Conservation (phyloP, 2,888 invertebrate species). For the Drosophila macrospina region DNA sequence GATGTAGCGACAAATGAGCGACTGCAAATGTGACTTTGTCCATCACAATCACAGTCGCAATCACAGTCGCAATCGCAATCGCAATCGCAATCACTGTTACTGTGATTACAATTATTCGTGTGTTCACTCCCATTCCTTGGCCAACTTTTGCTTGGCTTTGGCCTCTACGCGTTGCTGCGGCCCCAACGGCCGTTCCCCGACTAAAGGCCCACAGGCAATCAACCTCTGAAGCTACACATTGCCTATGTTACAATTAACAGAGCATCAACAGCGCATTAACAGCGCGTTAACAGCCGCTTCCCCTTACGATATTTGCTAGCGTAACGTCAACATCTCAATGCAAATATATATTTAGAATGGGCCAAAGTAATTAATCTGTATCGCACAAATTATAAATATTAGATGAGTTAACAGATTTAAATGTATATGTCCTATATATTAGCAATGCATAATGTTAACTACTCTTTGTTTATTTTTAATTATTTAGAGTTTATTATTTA, state of each 20-base stretch:
- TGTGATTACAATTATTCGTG: constrained; percentile 21
- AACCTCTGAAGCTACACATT: constrained; percentile 4
- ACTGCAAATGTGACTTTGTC: constrained; percentile 56
- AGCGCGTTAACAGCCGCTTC: constrained; percentile 41
- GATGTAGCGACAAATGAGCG: constrained; percentile 73
- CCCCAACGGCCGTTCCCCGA: constrained; percentile 60
- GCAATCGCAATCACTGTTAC: constrained; percentile 17
- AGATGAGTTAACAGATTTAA: no score
- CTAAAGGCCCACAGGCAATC: constrained; percentile 44
- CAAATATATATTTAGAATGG: no score
- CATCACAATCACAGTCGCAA: constrained; percentile 14
- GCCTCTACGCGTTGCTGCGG: constrained; percentile 51
- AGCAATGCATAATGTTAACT: no score
- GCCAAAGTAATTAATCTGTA: no score
- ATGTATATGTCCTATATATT: no score
- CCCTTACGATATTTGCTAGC: constrained; percentile 73
- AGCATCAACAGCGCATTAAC: constrained; percentile 35
- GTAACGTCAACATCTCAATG: constrained; percentile 4
- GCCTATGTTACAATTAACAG: constrained; percentile 35
- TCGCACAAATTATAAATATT: no score
- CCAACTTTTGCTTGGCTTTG: constrained; percentile 17
- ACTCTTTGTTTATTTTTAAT: no score
- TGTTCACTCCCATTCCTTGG: constrained; percentile 21
- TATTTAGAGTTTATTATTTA: no score
- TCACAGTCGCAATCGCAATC: constrained; percentile 14